phyloP scores from a whole-genome alignment of 2,888 invertebrate genomes.

The Limnephilus auricula region DNA sequence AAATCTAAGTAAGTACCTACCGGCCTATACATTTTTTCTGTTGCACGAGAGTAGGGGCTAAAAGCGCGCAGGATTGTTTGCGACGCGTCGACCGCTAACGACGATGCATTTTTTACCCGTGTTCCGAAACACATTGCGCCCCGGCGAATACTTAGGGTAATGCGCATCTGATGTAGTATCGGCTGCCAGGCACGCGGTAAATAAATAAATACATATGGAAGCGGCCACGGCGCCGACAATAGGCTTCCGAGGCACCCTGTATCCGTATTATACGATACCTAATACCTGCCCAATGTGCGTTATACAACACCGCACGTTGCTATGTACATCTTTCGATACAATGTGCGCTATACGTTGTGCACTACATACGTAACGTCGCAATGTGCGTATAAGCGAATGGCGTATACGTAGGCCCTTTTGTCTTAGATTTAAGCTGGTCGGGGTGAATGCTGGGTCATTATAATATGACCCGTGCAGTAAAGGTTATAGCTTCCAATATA shows the following conservation, averaged over 20 bases:
- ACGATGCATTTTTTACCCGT: conserved; percentile 56
- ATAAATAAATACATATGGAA: background rate
- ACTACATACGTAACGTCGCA: too few species aligned
- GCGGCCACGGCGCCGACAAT: background rate
- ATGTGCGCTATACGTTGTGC: too few species aligned
- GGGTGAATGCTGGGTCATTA: background rate
- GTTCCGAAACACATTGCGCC: conserved; percentile 56
- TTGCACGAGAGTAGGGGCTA: background rate
- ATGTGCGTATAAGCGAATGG: background rate
- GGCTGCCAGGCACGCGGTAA: background rate
- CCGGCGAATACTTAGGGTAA: conserved; percentile 59
- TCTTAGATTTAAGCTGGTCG: background rate
- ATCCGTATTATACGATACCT: background rate
- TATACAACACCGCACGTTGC: too few species aligned
- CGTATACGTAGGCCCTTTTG: background rate
- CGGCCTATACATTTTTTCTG: background rate
- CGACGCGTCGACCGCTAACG: conserved; percentile 51
- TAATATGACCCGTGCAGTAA: background rate
- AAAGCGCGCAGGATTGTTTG: conserved; percentile 21
- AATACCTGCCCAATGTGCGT: background rate
- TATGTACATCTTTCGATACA: background rate
- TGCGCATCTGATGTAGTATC: conserved; percentile 52
- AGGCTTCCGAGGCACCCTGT: background rate
- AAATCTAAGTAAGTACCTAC: background rate
- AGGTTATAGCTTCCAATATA: background rate